phyloP scores from a whole-genome alignment of 2,113 vertebrate species.

The Alexandromys fortis region DNA sequence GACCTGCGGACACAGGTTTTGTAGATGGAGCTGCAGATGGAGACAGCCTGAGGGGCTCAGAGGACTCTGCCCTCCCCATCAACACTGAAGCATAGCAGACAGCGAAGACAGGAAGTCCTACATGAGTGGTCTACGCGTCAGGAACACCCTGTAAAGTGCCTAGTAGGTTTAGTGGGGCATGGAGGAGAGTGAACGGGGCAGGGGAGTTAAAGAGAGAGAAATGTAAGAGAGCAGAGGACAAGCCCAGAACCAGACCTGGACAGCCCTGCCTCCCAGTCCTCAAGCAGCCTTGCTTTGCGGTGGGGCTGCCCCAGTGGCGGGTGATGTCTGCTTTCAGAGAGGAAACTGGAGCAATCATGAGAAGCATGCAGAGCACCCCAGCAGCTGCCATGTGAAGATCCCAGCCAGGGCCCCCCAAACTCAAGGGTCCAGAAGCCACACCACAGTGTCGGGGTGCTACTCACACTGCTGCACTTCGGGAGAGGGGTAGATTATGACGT shows the following conservation, averaged over 20 bases:
- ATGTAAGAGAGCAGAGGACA: conserved; percentile 88
- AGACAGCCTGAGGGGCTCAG: background rate
- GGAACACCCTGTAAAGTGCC: conserved; percentile 85
- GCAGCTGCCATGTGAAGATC: conserved; percentile 70
- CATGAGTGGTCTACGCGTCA: conserved; percentile 86
- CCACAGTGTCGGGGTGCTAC: conserved; percentile 80
- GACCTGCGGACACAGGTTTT: background rate
- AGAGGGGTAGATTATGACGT: conserved; percentile 82
- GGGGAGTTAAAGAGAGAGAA: conserved; percentile 86
- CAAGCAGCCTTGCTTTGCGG: conserved; percentile 94
- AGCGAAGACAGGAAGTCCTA: conserved; percentile 75
- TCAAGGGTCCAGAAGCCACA: conserved; percentile 81
- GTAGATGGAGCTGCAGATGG: background rate
- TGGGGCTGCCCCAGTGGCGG: conserved; percentile 89
- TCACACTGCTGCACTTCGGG: conserved; percentile 81
- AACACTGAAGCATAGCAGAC: conserved; percentile 79
- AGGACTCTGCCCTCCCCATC: background rate
- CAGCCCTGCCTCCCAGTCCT: conserved; percentile 93
- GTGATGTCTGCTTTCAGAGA: conserved; percentile 95
- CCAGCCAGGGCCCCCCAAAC: conserved; percentile 67
- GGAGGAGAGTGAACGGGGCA: conserved; percentile 86
- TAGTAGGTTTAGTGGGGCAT: conserved; percentile 92
- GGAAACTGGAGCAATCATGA: conserved; percentile 96
- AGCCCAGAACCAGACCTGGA: conserved; percentile 90
- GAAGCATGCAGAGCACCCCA: conserved; percentile 94